A percentile compares a stretch with the other conserved stretches of the same genome.
phyloP scores from a whole-genome alignment of 1,140 invertebrate species.

The Diuraphis noxia region DNA sequence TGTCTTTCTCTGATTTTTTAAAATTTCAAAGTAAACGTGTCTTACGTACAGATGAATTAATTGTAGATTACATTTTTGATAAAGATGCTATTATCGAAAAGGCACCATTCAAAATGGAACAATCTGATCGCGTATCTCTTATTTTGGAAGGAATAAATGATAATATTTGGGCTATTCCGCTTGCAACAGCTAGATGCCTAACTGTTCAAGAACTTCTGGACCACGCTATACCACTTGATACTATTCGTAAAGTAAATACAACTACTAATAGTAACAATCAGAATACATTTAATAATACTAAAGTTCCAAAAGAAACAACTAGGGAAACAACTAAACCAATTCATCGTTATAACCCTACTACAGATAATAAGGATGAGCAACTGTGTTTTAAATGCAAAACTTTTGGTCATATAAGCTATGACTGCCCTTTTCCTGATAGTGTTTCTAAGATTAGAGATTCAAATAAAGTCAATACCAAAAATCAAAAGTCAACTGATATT shows the following conservation, averaged over 20 bases:
- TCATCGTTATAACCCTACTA: neutral
- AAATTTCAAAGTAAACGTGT: too few relatives aligned
- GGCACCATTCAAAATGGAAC: too few relatives aligned
- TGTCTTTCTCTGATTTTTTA: neutral
- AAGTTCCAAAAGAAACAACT: neutral
- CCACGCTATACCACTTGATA: too few relatives aligned
- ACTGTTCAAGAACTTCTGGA: too few relatives aligned
- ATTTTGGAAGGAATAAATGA: too few relatives aligned
- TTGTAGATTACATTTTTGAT: too few relatives aligned
- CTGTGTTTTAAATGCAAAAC: neutral
- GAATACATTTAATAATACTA: neutral
- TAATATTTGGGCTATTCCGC: too few relatives aligned
- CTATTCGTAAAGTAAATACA: slow-evolving; percentile 3
- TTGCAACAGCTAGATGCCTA: too few relatives aligned
- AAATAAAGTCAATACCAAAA: neutral
- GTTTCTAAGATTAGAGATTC: too few relatives aligned
- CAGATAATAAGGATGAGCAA: neutral
- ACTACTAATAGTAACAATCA: neutral
- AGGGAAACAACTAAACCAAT: neutral
- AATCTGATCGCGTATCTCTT: too few relatives aligned
- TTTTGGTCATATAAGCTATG: neutral
- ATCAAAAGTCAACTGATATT: neutral
- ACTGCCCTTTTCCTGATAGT: neutral
- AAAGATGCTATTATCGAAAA: too few relatives aligned
- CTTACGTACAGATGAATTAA: too few relatives aligned